Conservation (phyloP, 2,888 invertebrate species). For the Arge pagana region DNA sequence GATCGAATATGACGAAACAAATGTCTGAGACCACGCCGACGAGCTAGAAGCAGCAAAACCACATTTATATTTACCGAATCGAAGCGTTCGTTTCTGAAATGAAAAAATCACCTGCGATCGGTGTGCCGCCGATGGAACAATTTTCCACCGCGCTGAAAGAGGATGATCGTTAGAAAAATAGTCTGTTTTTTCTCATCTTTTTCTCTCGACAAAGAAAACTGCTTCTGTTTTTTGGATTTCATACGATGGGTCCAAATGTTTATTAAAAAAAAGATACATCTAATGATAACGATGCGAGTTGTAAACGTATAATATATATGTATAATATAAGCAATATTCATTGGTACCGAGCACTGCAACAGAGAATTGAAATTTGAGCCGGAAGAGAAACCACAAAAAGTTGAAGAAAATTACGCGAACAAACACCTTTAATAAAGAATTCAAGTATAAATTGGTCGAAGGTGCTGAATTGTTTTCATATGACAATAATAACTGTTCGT, state of each 20-base stretch:
- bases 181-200: too few species aligned
- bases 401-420: slow-evolving; percentile 27
- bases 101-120: slow-evolving; percentile 32
- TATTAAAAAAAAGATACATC: slow-evolving; percentile 3
- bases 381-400: slow-evolving; percentile 24
- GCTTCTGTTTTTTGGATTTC: slow-evolving; percentile 46
- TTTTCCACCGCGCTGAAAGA: slow-evolving; percentile 1
- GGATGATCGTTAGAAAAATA: not conserved
- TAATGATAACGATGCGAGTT: slow-evolving; percentile 19
- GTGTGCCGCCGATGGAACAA: slow-evolving; percentile 34
- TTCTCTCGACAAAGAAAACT: slow-evolving; percentile 10
- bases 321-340: slow-evolving; percentile 41
- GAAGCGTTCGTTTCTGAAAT: too few species aligned
- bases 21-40: too few species aligned
- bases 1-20: too few species aligned
- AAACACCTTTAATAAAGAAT: slow-evolving; percentile 24
- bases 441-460: slow-evolving; percentile 28
- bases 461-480: slow-evolving; percentile 51
- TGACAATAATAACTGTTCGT: slow-evolving; percentile 54
- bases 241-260: slow-evolving; percentile 52
- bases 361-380: slow-evolving; percentile 24
- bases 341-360: slow-evolving; percentile 26
- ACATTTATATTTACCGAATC: too few species aligned
- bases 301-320: slow-evolving; percentile 30
- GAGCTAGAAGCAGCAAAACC: too few species aligned